These are phyloP conservation scores for Gymnocheta viridis DNA, from an alignment of 2,888 invertebrate species.

Conservation along the genomic window DNA sequence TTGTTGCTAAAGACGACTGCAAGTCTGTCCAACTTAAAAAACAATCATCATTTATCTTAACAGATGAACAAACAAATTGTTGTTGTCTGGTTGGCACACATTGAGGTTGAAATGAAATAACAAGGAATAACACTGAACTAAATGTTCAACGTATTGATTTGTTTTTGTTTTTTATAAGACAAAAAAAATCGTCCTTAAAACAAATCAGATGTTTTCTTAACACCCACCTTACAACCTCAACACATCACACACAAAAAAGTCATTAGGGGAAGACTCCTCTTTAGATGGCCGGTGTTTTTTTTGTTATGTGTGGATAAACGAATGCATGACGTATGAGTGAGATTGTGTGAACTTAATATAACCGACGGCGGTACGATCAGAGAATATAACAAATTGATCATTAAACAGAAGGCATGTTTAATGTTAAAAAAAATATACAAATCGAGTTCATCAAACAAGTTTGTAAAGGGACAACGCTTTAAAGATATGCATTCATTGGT, in stretches of 20 bases:
- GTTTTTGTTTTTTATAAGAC: neutral
- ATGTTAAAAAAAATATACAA: slow-evolving; percentile 59
- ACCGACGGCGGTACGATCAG: slow-evolving; percentile 72
- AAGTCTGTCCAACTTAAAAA: slow-evolving; percentile 59
- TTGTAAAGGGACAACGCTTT: neutral
- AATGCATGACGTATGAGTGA: slow-evolving; percentile 51
- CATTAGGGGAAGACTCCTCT: slow-evolving; percentile 47
- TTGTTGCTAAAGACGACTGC: slow-evolving; percentile 27
- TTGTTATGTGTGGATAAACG: slow-evolving; percentile 12
- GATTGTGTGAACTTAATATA: slow-evolving; percentile 65
- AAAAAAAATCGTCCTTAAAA: slow-evolving; percentile 54
- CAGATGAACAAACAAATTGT: slow-evolving; percentile 46
- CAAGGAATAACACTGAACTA: slow-evolving; percentile 12
- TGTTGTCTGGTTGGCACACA: slow-evolving; percentile 44
- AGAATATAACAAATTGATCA: slow-evolving; percentile 73
- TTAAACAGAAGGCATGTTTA: slow-evolving; percentile 73
- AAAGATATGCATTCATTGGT: slow-evolving; percentile 10
- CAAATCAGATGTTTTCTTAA: slow-evolving; percentile 60
- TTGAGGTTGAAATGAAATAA: slow-evolving; percentile 29
- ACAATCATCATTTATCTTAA: slow-evolving; percentile 67
- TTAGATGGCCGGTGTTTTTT: slow-evolving; percentile 1
- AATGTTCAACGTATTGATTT: slow-evolving; percentile 37
- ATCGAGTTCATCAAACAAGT: slow-evolving; percentile 54
- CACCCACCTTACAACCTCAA: slow-evolving; percentile 53
- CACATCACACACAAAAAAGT: slow-evolving; percentile 40